Percentiles rank a stretch among this genome's conserved stretches.
Evolutionary conservation across 2,113 vertebrate species (phyloP).

Genomic region (Colaptes auratus): DNA sequence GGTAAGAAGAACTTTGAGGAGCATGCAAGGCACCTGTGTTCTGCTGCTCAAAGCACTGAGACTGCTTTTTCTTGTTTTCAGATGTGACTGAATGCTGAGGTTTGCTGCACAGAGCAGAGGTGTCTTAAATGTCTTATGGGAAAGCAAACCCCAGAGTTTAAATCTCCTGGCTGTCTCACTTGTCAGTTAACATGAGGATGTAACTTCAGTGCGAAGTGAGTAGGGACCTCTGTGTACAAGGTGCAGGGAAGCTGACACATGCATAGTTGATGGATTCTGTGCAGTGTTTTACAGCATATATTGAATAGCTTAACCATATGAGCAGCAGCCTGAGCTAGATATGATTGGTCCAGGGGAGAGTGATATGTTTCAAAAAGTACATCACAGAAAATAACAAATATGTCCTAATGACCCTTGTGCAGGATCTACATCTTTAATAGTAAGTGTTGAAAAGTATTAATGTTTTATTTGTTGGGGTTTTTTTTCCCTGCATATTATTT

Average conservation of each 20-base stretch:
- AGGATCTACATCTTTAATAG: background rate
- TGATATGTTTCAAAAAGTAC: background rate
- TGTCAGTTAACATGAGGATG: background rate
- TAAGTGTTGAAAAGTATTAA: background rate
- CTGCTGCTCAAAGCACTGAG: background rate
- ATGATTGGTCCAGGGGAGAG: accelerated
- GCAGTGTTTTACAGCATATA: background rate
- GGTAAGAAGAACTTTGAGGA: background rate
- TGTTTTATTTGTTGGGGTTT: too few species aligned
- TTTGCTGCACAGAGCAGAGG: background rate
- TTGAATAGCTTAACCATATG: background rate
- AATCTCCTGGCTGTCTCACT: background rate
- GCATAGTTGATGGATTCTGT: background rate
- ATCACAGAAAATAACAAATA: background rate
- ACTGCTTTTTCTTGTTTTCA: background rate
- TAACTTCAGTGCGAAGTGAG: background rate
- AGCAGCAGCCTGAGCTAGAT: background rate
- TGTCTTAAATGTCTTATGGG: background rate
- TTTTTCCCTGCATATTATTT: too few species aligned
- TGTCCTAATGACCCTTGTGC: background rate
- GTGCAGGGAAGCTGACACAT: background rate
- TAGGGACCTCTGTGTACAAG: background rate
- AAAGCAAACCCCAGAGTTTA: background rate
- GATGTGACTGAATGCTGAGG: background rate
- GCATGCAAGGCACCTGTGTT: background rate